phyloP scores from a whole-genome alignment of 2,888 invertebrate genomes.

The Luperina testacea region DNA sequence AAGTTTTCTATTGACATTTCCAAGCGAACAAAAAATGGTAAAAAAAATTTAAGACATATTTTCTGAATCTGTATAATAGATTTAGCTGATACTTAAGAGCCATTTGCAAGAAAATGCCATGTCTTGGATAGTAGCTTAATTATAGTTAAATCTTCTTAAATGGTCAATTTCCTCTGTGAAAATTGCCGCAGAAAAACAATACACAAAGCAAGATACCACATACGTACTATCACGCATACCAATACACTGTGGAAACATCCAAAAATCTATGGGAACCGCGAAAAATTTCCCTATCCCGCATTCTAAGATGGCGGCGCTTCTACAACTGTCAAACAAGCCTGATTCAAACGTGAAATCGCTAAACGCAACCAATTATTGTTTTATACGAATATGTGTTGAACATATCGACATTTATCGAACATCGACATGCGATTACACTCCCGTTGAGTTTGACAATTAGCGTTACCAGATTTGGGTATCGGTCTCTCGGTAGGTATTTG shows the following conservation, averaged over 20 bases:
- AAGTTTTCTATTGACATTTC: background rate
- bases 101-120: background rate
- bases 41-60: too few species aligned
- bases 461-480: conserved; percentile 53
- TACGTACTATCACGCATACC: conserved; percentile 20
- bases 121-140: background rate
- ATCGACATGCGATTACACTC: conserved; percentile 54
- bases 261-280: conserved; percentile 63
- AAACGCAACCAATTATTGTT: conserved; percentile 74
- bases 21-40: background rate
- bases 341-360: conserved; percentile 77
- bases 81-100: background rate
- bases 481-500: conserved; percentile 37
- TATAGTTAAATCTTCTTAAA: background rate
- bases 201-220: background rate
- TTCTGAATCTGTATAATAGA: background rate
- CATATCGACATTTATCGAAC: conserved; percentile 53
- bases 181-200: background rate
- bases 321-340: conserved; percentile 75
- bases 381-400: conserved; percentile 61
- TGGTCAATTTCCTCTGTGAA: background rate
- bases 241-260: conserved; percentile 11
- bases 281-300: conserved; percentile 58
- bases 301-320: conserved; percentile 66
- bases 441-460: conserved; percentile 58